Evolutionary conservation across 2,888 invertebrate species (phyloP).

Genomic region (Cecidostiba fungosa): DNA sequence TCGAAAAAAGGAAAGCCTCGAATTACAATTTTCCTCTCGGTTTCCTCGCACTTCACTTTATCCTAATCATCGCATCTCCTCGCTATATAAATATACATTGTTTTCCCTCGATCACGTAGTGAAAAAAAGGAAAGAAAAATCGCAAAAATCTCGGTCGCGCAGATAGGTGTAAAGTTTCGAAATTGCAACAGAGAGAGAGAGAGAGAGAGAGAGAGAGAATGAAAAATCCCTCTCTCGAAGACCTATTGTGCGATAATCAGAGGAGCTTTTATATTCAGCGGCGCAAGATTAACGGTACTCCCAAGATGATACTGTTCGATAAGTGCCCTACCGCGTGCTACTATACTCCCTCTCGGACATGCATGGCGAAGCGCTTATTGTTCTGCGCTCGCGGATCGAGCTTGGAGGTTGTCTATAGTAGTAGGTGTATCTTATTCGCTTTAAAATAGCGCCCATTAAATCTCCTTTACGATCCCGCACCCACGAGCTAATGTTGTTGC

Average conservation of each 20-base stretch:
- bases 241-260: conserved; percentile 39
- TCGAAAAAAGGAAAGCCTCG: conserved; percentile 23
- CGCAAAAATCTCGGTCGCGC: background rate
- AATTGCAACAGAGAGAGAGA: conserved; percentile 25
- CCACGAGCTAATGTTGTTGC: conserved; percentile 17
- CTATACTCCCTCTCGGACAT: conserved; percentile 56
- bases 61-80: background rate
- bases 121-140: conserved; percentile 4
- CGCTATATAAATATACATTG: background rate
- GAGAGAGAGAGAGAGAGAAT: too few relatives aligned
- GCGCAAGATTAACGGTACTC: conserved; percentile 65
- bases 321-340: conserved; percentile 49
- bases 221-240: conserved; percentile 24
- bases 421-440: conserved; percentile 3
- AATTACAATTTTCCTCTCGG: conserved; percentile 18
- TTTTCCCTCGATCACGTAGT: background rate
- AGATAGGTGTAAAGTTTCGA: conserved; percentile 18
- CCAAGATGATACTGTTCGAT: conserved; percentile 71
- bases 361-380: conserved; percentile 67
- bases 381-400: conserved; percentile 56
- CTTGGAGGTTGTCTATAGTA: conserved; percentile 6
- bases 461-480: conserved; percentile 38
- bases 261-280: conserved; percentile 48
- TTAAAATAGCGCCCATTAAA: conserved; percentile 39
- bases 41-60: background rate